These are phyloP conservation scores for Drosophila ezoana DNA, from an alignment of 2,888 invertebrate species.

Conservation along the genomic window DNA sequence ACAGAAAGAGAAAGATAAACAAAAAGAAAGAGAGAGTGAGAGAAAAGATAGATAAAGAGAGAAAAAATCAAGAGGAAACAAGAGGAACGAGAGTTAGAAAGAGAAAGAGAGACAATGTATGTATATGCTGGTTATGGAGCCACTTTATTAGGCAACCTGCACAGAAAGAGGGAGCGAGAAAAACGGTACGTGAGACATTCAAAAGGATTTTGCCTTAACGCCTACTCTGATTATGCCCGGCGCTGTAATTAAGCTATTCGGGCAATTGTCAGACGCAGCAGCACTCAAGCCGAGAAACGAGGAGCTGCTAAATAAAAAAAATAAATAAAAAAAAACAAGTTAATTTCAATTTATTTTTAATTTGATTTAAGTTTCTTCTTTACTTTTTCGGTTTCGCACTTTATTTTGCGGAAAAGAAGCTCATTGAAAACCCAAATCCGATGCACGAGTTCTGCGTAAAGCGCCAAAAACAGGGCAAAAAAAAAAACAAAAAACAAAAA, in stretches of 20 bases:
- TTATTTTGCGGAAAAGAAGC: conserved; percentile 1
- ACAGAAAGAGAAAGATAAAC: not conserved
- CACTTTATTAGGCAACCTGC: not conserved
- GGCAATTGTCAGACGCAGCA: conserved; percentile 30
- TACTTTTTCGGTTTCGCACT: conserved; percentile 4
- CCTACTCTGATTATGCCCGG: conserved; percentile 11
- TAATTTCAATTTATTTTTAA: conserved; percentile 53
- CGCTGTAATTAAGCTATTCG: conserved; percentile 27
- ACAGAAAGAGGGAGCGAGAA: not conserved
- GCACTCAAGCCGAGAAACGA: not conserved
- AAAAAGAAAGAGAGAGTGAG: not conserved
- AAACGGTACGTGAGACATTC: not conserved
- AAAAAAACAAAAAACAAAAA: conserved; percentile 9
- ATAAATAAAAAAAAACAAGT: conserved; percentile 13
- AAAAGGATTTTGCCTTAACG: not conserved
- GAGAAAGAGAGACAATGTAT: not conserved
- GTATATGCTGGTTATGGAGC: not conserved
- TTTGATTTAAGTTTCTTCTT: conserved; percentile 34
- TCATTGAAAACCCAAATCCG: conserved; percentile 32
- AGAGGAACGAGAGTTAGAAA: not conserved
- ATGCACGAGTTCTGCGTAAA: conserved; percentile 17
- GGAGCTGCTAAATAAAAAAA: not conserved
- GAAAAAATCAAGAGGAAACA: too few species aligned
- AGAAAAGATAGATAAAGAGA: not conserved
- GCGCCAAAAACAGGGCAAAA: conserved; percentile 16